phyloP scores from a whole-genome alignment of 2,113 vertebrate species.

The Seriola dumerili region DNA sequence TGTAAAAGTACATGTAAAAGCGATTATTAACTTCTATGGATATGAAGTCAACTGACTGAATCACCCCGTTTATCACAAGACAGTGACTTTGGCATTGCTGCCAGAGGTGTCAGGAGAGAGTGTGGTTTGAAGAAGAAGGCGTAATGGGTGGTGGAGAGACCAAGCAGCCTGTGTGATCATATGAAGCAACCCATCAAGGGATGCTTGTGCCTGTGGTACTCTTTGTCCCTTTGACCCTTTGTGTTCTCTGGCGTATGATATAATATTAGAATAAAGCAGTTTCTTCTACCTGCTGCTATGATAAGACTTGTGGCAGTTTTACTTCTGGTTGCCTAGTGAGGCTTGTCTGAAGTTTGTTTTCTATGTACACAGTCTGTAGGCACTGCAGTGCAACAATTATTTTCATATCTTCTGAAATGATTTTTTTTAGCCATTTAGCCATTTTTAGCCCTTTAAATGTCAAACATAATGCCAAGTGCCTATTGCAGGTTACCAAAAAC shows the following conservation, averaged over 20 bases:
- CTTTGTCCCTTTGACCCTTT: neutral
- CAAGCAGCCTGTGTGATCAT: slow-evolving; percentile 32
- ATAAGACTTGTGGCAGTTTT: neutral
- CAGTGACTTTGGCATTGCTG: neutral
- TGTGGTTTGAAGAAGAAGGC: slow-evolving; percentile 26
- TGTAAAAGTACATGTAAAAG: neutral
- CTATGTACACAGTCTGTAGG: too few relatives aligned
- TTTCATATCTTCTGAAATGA: too few relatives aligned
- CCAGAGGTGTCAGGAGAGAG: slow-evolving; percentile 1
- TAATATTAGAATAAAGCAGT: neutral
- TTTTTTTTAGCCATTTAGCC: too few relatives aligned
- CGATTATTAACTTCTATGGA: neutral
- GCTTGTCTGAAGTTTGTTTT: too few relatives aligned
- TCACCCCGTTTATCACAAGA: neutral
- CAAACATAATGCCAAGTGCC: neutral
- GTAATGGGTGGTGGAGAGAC: neutral
- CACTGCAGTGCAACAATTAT: too few relatives aligned
- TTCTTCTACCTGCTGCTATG: slow-evolving; percentile 5
- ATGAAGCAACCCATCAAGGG: slow-evolving; percentile 1
- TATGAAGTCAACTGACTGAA: slow-evolving; percentile 12
- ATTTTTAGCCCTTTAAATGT: neutral
- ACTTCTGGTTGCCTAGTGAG: too few relatives aligned
- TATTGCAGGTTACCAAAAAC: neutral
- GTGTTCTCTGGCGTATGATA: neutral
- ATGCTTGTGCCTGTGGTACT: slow-evolving; percentile 3